phyloP scores from a whole-genome alignment of 2,888 invertebrate species.

The Ecdyonurus torrentis region DNA sequence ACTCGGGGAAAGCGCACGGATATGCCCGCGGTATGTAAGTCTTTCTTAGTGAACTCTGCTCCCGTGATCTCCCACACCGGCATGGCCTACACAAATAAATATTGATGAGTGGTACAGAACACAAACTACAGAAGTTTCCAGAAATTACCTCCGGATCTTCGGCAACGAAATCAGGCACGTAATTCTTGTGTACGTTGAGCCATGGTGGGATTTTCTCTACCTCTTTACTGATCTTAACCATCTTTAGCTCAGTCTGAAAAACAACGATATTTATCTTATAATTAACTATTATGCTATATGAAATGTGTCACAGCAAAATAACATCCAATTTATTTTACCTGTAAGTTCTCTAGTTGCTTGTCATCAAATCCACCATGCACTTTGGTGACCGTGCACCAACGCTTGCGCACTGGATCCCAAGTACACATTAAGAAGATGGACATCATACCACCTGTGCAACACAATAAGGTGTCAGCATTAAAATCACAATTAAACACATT shows the following conservation, averaged over 20 bases:
- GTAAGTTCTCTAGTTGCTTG: slow-evolving; percentile 59
- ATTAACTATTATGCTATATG: no score
- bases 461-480: neutral
- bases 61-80: slow-evolving; percentile 94
- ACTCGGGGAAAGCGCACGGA: slow-evolving; percentile 89
- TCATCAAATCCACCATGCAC: slow-evolving; percentile 71
- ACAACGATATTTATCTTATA: no score
- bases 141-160: slow-evolving; percentile 53
- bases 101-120: no score
- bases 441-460: slow-evolving; percentile 55
- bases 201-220: slow-evolving; percentile 52
- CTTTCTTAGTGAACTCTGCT: slow-evolving; percentile 35
- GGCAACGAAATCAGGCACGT: slow-evolving; percentile 83
- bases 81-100: no score
- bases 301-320: no score
- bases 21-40: slow-evolving; percentile 82
- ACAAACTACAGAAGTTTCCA: no score
- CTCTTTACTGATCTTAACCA: slow-evolving; percentile 70
- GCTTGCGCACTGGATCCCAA: slow-evolving; percentile 41
- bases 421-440: slow-evolving; percentile 92
- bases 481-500: neutral
- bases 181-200: slow-evolving; percentile 63
- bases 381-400: slow-evolving; percentile 87
- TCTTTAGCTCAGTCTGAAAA: slow-evolving; percentile 38
- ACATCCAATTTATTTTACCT: no score